Percentiles rank a stretch among this genome's conserved stretches.
These are phyloP conservation scores for Lypha dubia DNA, from an alignment of 2,888 invertebrate species.

Conservation along the genomic window DNA sequence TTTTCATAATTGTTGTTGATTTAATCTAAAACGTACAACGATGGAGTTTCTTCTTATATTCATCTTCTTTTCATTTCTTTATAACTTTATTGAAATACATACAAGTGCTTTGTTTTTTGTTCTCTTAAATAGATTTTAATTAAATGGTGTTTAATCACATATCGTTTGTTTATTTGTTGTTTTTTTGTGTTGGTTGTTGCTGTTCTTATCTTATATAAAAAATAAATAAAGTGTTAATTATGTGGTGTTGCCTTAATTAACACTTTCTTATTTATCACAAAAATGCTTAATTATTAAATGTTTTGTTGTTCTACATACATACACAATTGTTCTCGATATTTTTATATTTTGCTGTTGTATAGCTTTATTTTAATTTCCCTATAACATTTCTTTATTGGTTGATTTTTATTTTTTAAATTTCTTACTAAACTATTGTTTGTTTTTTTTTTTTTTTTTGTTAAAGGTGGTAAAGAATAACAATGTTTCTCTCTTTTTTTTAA, in stretches of 20 bases:
- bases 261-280: slow-evolving; percentile 68
- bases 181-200: slow-evolving; percentile 54
- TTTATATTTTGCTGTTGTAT: slow-evolving; percentile 9
- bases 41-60: slow-evolving; percentile 27
- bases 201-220: slow-evolving; percentile 55
- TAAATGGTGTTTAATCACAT: slow-evolving; percentile 70
- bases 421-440: slow-evolving; percentile 59
- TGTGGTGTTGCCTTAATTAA: slow-evolving; percentile 49
- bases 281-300: slow-evolving; percentile 59
- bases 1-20: slow-evolving; percentile 40
- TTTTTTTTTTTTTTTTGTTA: slow-evolving; percentile 33
- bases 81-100: slow-evolving; percentile 52
- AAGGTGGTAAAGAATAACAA: slow-evolving; percentile 13
- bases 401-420: slow-evolving; percentile 27
- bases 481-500: background rate
- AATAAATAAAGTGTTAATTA: slow-evolving; percentile 44
- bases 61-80: slow-evolving; percentile 11
- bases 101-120: slow-evolving; percentile 49
- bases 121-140: slow-evolving; percentile 24
- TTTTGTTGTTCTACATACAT: slow-evolving; percentile 49
- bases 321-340: slow-evolving; percentile 35
- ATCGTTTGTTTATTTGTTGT: slow-evolving; percentile 64
- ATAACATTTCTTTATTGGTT: slow-evolving; percentile 46
- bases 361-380: slow-evolving; percentile 36
- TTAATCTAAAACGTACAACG: slow-evolving; percentile 53